Evolutionary conservation across 2,113 vertebrate genomes (phyloP).

Genomic region (Edolisoma coerulescens): DNA sequence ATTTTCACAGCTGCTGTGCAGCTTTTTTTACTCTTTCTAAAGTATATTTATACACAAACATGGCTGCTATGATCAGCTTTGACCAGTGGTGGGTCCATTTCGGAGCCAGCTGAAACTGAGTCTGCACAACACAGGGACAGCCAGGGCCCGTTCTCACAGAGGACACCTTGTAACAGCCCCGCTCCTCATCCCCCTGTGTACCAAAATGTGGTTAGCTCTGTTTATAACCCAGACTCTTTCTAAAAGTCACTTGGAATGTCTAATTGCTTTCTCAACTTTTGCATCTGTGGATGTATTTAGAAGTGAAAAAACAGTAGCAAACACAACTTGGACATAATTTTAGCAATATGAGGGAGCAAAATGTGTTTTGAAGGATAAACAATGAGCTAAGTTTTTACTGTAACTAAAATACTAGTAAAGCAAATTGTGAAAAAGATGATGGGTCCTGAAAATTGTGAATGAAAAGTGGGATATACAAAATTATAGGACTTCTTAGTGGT

Average conservation of each 20-base stretch:
- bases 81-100: not conserved
- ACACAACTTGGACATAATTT: not conserved
- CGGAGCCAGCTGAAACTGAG: not conserved
- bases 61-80: not conserved
- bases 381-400: not conserved
- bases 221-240: not conserved
- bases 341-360: not conserved
- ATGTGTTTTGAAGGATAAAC: not conserved
- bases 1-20: not conserved
- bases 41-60: not conserved
- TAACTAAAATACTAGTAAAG: not conserved
- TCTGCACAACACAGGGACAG: not conserved
- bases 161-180: not conserved
- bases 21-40: not conserved
- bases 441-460: not conserved
- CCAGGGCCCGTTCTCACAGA: not conserved
- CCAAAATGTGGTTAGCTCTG: not conserved
- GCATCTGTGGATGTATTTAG: not conserved
- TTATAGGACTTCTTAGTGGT: not conserved
- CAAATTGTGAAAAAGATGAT: conserved; percentile 12
- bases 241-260: not conserved
- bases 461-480: not conserved
- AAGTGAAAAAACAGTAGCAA: not conserved
- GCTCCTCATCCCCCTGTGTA: fast-evolving
- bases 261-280: not conserved